Percentiles rank a stretch among this genome's conserved stretches.
Conservation (phyloP, 2,888 invertebrate genomes). For the Macroteleia sp. region DNA sequence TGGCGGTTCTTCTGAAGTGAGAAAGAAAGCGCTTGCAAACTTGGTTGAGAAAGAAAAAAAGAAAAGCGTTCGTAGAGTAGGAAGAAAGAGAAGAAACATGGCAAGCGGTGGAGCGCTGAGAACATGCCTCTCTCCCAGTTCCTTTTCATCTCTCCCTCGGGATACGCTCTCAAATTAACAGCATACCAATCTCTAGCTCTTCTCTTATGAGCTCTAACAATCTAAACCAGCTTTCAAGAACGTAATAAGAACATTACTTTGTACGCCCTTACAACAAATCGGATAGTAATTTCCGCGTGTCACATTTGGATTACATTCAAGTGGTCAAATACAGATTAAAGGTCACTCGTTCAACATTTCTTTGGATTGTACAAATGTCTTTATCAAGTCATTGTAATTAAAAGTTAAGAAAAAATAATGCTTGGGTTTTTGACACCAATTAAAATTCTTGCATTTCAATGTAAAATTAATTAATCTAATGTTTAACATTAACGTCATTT, state of each 20-base stretch:
- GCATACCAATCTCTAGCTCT: conserved; percentile 81
- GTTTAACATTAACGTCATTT: too few relatives aligned
- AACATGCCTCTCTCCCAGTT: conserved; percentile 66
- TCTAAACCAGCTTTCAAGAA: conserved; percentile 69
- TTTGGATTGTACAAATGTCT: too few relatives aligned
- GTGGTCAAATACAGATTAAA: conserved; percentile 44
- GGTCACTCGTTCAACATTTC: too few relatives aligned
- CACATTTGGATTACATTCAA: conserved; percentile 40
- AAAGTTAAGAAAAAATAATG: too few relatives aligned
- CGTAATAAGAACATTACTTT: conserved; percentile 63
- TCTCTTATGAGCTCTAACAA: conserved; percentile 73
- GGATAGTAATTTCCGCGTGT: conserved; percentile 45
- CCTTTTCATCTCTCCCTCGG: conserved; percentile 71
- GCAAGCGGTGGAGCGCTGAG: conserved; percentile 65
- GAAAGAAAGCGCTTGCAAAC: conserved; percentile 74
- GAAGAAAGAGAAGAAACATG: conserved; percentile 63
- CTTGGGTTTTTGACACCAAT: too few relatives aligned
- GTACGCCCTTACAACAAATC: conserved; percentile 43
- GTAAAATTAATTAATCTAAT: too few relatives aligned
- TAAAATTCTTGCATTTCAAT: too few relatives aligned
- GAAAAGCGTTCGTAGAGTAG: conserved; percentile 47
- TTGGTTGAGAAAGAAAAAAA: conserved; percentile 66
- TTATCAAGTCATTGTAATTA: too few relatives aligned
- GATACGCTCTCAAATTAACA: conserved; percentile 83
- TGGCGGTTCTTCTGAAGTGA: conserved; percentile 79